Conservation (phyloP, 2,797 vertebrate genomes). For the Notamacropus eugenii region DNA sequence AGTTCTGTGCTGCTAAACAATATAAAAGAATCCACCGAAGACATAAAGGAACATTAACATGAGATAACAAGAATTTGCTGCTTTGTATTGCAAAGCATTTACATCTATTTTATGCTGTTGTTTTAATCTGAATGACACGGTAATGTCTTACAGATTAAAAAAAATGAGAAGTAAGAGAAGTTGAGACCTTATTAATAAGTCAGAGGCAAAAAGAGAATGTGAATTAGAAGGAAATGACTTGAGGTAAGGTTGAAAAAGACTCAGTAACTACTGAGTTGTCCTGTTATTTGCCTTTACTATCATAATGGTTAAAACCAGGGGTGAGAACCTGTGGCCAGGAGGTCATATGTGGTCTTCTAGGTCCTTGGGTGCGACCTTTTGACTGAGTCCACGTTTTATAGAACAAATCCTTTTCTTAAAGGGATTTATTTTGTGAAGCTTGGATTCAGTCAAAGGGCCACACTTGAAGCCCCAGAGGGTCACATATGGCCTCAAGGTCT, state of each 20-base stretch:
- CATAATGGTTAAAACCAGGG: background rate
- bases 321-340: no score
- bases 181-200: background rate
- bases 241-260: background rate
- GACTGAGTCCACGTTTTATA: no score
- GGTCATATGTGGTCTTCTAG: no score
- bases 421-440: no score
- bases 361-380: no score
- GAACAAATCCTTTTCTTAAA: no score
- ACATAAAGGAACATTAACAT: background rate
- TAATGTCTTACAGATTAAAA: background rate
- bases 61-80: background rate
- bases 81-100: background rate
- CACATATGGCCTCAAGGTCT: no score
- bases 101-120: background rate
- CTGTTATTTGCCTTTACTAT: background rate
- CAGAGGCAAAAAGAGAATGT: background rate
- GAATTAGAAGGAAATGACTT: background rate
- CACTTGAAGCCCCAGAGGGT: no score
- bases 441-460: no score
- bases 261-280: background rate
- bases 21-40: background rate
- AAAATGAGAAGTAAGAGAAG: background rate
- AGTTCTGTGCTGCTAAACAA: background rate
- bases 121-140: background rate